Evolutionary conservation across 1,140 invertebrate genomes (phyloP).

Genomic region (Camponotus vicinus): DNA sequence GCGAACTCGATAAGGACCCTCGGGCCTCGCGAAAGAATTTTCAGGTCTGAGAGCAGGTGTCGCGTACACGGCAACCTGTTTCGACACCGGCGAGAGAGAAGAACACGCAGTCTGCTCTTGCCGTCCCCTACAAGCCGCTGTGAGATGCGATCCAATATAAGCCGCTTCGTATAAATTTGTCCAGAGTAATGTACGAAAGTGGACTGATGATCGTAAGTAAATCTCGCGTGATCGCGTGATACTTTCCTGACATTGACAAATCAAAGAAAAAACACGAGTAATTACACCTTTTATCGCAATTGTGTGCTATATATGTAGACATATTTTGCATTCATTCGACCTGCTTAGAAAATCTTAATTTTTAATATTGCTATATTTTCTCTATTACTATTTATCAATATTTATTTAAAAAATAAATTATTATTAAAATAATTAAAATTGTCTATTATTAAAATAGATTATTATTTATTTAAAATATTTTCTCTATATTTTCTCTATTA

Average conservation of each 20-base stretch:
- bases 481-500: too few species aligned
- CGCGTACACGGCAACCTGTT: slow-evolving; percentile 69
- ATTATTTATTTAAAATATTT: too few species aligned
- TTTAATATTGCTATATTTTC: not conserved
- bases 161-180: slow-evolving; percentile 47
- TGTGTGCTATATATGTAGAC: not conserved
- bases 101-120: slow-evolving; percentile 63
- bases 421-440: too few species aligned
- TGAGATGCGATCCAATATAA: slow-evolving; percentile 44
- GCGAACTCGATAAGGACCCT: slow-evolving; percentile 70
- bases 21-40: slow-evolving; percentile 67
- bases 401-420: too few species aligned
- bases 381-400: not conserved
- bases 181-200: slow-evolving; percentile 59
- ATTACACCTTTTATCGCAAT: not conserved
- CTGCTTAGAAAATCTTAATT: not conserved
- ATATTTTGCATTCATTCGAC: not conserved
- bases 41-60: slow-evolving; percentile 72
- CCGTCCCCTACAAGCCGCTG: slow-evolving; percentile 45
- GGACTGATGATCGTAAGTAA: slow-evolving; percentile 53
- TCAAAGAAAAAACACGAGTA: slow-evolving; percentile 12
- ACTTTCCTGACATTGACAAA: slow-evolving; percentile 47
- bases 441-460: too few species aligned
- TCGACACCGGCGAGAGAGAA: slow-evolving; percentile 58
- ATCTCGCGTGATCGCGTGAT: slow-evolving; percentile 48